Evolutionary conservation across 2,113 vertebrate genomes (phyloP), one percentile per base, ranked within the genome.

Genomic region (Perca schrenkii): DNA sequence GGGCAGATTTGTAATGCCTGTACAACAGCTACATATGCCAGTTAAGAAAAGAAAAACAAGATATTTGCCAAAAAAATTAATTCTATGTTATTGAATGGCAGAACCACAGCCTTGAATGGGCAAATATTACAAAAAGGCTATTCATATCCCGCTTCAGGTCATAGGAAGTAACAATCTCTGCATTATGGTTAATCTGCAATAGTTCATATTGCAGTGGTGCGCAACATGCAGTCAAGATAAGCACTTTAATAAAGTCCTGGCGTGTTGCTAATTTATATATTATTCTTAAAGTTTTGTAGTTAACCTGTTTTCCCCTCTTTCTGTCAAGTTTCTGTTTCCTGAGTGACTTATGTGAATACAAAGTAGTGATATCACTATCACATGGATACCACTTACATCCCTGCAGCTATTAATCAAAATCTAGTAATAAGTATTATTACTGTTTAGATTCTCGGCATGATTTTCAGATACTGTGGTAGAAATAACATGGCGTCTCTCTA

Each of bases 191-290:
- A 8, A 72, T 64, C 72, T 83, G 28, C 65, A 64, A 19, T n/a
- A 16, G 58, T 40, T 80, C 19, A 1, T 74, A 15, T 57, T 62
- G 62, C 72, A 83, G 16, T 77, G 52, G 57, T 65, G 63, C n/a
- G 0, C 36, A 72, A 77, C 28, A 76, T 43, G 70, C n/a, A 46
- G 66, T 71, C 34, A 58, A 80, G 64, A 65, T 86, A 76, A 86
- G 74, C 66, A 36, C 11, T 52, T 40, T 77, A 66, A 87, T 80
- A 17, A 84, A 81, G 65, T 79, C 2, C 15, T 66, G 72, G 47
- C 14, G 2, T 57, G 80, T 52, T 58, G 13, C 47, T 66, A 47
- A 73, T 71, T 13, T 63, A 34, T 10, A 17, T 52, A 40, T 68
- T 70, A 25, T 57, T 64, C 14, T 69, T 63, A 2, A 58, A 46